Percentiles rank a stretch among this genome's conserved stretches.
These are phyloP conservation scores for Heliconius aoede DNA, from an alignment of 2,888 invertebrate species.

Conservation along the genomic window DNA sequence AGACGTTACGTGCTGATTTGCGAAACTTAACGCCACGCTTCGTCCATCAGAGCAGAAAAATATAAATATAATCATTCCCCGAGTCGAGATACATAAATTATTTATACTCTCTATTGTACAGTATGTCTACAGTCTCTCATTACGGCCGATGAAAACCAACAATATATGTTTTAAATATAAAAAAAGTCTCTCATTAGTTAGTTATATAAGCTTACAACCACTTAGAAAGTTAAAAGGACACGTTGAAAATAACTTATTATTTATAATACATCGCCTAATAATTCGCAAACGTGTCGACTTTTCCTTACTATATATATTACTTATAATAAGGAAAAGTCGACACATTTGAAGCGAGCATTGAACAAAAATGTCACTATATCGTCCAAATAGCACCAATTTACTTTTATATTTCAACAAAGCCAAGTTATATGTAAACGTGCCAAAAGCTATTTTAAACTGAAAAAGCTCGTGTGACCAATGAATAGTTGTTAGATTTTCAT, in stretches of 20 bases:
- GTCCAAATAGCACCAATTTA: slow-evolving; percentile 2
- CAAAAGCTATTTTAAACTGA: slow-evolving; percentile 22
- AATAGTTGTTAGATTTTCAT: slow-evolving; percentile 21
- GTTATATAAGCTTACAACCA: background rate
- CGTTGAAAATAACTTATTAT: background rate
- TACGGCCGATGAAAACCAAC: no score
- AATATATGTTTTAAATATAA: background rate
- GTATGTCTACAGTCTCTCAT: no score
- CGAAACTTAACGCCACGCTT: no score
- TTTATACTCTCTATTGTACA: no score
- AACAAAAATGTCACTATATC: slow-evolving; percentile 10
- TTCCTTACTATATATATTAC: no score
- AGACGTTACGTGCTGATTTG: no score
- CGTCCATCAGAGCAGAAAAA: no score
- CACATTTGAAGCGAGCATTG: background rate
- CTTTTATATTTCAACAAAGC: slow-evolving; percentile 21
- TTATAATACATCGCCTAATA: no score
- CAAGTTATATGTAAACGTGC: slow-evolving; percentile 10
- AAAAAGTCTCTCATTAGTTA: background rate
- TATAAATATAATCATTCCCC: no score
- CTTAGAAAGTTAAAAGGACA: background rate
- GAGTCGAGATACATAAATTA: no score
- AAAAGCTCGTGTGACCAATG: slow-evolving; percentile 18
- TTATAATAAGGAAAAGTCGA: background rate
- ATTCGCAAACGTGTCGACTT: no score